These are phyloP conservation scores for Euzophera pinguis DNA, from an alignment of 2,888 invertebrate species.

Conservation along the genomic window DNA sequence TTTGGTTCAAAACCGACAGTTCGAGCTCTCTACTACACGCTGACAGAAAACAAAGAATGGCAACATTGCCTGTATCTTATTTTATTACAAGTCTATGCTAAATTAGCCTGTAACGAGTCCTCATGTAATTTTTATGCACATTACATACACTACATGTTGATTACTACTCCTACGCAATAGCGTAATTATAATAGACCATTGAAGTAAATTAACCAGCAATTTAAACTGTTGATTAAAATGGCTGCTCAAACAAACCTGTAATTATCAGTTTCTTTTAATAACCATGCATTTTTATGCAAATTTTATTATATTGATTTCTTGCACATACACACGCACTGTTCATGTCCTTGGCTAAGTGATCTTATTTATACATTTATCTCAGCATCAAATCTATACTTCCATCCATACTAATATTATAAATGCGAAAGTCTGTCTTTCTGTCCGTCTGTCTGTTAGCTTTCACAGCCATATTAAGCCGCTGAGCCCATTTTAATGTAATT, in stretches of 20 bases:
- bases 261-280: conserved; percentile 5
- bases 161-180: not conserved
- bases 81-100: no score
- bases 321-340: not conserved
- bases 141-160: not conserved
- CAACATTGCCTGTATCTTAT: no score
- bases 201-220: not conserved
- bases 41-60: no score
- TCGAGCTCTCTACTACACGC: conserved; percentile 75
- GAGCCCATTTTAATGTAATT: no score
- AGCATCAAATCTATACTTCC: no score
- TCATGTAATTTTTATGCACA: no score
- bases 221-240: conserved; percentile 4
- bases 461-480: no score
- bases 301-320: not conserved
- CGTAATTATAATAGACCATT: not conserved
- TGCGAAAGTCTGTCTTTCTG: no score
- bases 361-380: no score
- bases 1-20: conserved; percentile 77
- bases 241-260: not conserved
- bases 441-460: no score
- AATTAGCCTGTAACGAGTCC: no score
- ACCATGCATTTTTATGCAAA: not conserved
- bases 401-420: no score
- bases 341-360: not conserved